A percentile compares a stretch with the other conserved stretches of the same genome.
Evolutionary conservation across 2,797 vertebrate species (phyloP).

Genomic region (Anolis apletophallus): DNA sequence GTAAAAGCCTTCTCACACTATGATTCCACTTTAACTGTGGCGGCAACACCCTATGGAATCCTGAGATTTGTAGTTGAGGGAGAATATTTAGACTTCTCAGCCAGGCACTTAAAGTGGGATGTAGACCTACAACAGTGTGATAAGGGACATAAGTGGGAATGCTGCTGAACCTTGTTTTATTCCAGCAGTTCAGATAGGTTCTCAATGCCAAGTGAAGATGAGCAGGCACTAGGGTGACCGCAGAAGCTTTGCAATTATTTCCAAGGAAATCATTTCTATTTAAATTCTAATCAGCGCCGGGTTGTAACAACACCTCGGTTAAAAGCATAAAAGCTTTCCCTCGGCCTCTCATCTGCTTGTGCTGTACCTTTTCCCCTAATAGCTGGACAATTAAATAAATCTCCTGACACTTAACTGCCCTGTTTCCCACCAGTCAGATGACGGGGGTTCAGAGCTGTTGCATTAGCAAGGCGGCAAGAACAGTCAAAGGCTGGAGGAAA

Average conservation of each 20-base stretch:
- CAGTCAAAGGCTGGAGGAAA: constrained; percentile 43
- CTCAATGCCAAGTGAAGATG: constrained; percentile 48
- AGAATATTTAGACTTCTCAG: no score
- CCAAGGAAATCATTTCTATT: constrained; percentile 69
- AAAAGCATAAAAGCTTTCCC: constrained; percentile 76
- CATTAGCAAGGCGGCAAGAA: constrained; percentile 60
- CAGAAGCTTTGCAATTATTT: constrained; percentile 59
- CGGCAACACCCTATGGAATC: no score
- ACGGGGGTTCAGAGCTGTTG: constrained; percentile 56
- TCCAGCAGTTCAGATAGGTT: constrained; percentile 51
- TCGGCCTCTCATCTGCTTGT: constrained; percentile 49
- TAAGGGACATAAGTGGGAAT: no score
- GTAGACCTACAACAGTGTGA: no score
- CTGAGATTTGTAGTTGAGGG: no score
- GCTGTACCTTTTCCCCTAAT: constrained; percentile 39
- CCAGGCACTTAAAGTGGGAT: no score
- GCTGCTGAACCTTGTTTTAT: not conserved
- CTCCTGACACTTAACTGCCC: constrained; percentile 63
- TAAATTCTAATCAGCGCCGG: constrained; percentile 60
- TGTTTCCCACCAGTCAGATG: constrained; percentile 64
- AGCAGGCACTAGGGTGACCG: constrained; percentile 55
- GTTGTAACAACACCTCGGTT: constrained; percentile 62
- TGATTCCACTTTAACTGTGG: no score
- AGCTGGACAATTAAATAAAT: constrained; percentile 68
- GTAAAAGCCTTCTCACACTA: no score